phyloP scores from a whole-genome alignment of 2,797 vertebrate genomes.

The Sebastes trivittatus region DNA sequence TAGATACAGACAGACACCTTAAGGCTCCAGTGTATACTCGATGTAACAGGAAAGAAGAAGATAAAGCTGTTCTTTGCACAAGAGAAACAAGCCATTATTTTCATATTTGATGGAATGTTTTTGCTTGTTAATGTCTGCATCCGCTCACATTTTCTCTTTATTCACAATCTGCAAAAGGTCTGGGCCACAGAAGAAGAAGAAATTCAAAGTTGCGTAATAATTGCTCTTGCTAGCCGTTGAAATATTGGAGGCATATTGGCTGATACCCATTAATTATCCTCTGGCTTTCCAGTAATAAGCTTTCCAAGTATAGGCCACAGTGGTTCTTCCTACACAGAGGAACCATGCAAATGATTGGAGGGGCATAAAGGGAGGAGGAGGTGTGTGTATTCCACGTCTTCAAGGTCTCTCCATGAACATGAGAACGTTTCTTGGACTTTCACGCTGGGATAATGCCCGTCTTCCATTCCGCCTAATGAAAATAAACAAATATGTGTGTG shows the following conservation, averaged over 20 bases:
- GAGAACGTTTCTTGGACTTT: slow-evolving; percentile 35
- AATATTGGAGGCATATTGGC: slow-evolving; percentile 24
- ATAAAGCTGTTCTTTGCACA: not conserved
- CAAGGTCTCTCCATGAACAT: slow-evolving; percentile 24
- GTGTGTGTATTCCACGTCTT: slow-evolving; percentile 11
- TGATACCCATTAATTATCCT: slow-evolving; percentile 42
- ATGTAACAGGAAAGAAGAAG: not conserved
- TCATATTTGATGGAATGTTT: not conserved
- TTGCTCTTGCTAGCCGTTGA: not conserved
- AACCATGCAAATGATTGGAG: slow-evolving; percentile 22
- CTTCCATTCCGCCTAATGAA: slow-evolving; percentile 40
- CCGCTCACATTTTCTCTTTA: not conserved
- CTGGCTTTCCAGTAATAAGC: slow-evolving; percentile 37
- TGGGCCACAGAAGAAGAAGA: not conserved
- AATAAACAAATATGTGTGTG: slow-evolving; percentile 54
- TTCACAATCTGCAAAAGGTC: not conserved
- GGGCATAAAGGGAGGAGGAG: slow-evolving; percentile 8
- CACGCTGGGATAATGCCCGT: slow-evolving; percentile 37
- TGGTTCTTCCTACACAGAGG: slow-evolving; percentile 25
- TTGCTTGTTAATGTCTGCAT: slow-evolving; percentile 10
- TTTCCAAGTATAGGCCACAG: slow-evolving; percentile 40
- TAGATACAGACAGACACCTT: slow-evolving; percentile 1
- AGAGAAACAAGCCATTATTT: slow-evolving; percentile 7
- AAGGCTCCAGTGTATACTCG: not conserved
- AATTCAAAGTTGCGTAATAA: slow-evolving; percentile 6